Evolutionary conservation across 2,797 vertebrate species (phyloP).

Genomic region (Enteromius trimaculatus): DNA sequence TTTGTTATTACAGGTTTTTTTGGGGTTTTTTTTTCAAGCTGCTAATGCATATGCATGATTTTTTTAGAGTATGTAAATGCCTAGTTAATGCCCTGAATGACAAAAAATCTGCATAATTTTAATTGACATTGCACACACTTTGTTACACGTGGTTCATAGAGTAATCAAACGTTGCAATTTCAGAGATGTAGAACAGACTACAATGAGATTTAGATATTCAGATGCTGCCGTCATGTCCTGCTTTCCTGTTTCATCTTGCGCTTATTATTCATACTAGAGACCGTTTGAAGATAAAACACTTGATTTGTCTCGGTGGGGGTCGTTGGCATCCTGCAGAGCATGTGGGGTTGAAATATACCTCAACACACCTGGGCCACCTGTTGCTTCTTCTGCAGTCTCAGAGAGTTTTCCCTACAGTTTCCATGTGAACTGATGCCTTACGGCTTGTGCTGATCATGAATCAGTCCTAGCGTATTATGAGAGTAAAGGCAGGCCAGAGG

Average conservation of each 20-base stretch:
- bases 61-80: slow-evolving; percentile 41
- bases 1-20: slow-evolving; percentile 35
- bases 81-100: slow-evolving; percentile 26
- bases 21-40: too few species aligned
- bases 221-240: slow-evolving; percentile 44
- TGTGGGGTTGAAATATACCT: slow-evolving; percentile 64
- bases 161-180: slow-evolving; percentile 34
- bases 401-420: slow-evolving; percentile 62
- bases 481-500: slow-evolving; percentile 70
- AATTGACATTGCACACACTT: slow-evolving; percentile 34
- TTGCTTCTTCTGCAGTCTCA: slow-evolving; percentile 68
- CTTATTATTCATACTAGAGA: slow-evolving; percentile 57
- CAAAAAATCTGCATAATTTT: slow-evolving; percentile 50
- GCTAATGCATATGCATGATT: too few species aligned
- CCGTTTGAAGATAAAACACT: slow-evolving; percentile 69
- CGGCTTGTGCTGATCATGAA: slow-evolving; percentile 64
- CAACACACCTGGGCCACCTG: slow-evolving; percentile 68
- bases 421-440: slow-evolving; percentile 60
- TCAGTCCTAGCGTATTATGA: slow-evolving; percentile 66
- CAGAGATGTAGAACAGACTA: background rate
- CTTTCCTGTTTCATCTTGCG: slow-evolving; percentile 60
- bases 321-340: slow-evolving; percentile 41
- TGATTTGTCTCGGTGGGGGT: slow-evolving; percentile 70
- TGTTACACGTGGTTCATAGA: slow-evolving; percentile 23
- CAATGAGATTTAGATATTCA: slow-evolving; percentile 46